Evolutionary conservation across 2,888 invertebrate species (phyloP).

Genomic region (Trissoscelio sp.): DNA sequence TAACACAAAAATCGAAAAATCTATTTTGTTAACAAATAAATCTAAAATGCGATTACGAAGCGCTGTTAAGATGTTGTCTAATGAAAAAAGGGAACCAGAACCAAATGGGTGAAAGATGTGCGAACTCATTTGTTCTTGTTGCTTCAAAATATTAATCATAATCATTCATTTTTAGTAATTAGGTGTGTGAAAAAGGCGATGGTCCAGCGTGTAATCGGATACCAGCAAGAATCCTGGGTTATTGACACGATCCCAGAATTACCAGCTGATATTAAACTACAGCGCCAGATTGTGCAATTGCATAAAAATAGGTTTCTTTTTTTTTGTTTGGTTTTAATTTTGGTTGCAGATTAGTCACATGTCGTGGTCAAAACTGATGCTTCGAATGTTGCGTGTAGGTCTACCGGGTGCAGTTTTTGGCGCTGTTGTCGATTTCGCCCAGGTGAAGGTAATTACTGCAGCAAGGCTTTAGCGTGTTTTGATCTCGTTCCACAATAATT

Average conservation of each 20-base stretch:
- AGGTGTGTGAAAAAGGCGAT: conserved; percentile 80
- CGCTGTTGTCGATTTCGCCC: conserved; percentile 6
- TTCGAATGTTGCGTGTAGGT: conserved; percentile 69
- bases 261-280: conserved; percentile 99
- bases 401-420: conserved; percentile 44
- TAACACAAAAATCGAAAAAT: no score
- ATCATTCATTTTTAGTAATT: conserved; percentile 46
- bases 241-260: conserved; percentile 93
- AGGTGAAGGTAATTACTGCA: conserved; percentile 18
- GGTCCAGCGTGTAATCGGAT: conserved; percentile 85
- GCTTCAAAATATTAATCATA: not conserved
- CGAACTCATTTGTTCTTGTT: conserved; percentile 63
- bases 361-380: conserved; percentile 76
- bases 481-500: not conserved
- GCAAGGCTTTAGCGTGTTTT: conserved; percentile 39
- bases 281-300: conserved; percentile 79
- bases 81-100: conserved; percentile 77
- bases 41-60: conserved; percentile 58
- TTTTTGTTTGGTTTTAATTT: conserved; percentile 24
- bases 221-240: conserved; percentile 95
- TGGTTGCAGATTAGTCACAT: conserved; percentile 80
- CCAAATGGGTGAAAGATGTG: conserved; percentile 81
- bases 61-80: conserved; percentile 52
- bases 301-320: conserved; percentile 32
- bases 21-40: no score